These are phyloP conservation scores for Paelopatides confundens DNA, from an alignment of 53 echinoderm and acorn worm species.

Conservation along the genomic window DNA sequence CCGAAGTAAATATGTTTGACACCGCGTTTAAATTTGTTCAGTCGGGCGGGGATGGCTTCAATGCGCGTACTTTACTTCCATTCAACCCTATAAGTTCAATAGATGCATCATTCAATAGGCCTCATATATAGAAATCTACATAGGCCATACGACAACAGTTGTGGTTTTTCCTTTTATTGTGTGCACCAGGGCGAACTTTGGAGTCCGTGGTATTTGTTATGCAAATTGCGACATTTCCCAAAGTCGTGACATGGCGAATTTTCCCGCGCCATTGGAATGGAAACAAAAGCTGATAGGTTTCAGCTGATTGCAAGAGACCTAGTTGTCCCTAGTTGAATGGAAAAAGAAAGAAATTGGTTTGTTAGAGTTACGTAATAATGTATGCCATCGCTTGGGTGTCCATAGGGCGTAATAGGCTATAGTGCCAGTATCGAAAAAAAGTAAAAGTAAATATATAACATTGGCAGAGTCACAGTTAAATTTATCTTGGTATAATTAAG, in stretches of 20 bases:
- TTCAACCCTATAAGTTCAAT: constrained; percentile 4
- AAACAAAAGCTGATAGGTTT: constrained; percentile 18
- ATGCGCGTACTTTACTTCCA: constrained; percentile 31
- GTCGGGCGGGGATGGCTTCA: constrained; percentile 56
- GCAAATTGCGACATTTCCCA: constrained; percentile 45
- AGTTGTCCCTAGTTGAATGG: constrained; percentile 13
- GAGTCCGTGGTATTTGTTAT: constrained; percentile 47
- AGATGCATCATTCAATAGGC: constrained; percentile 36
- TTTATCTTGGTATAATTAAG: too few species aligned
- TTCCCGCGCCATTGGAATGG: constrained; percentile 47
- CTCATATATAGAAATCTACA: constrained; percentile 19
- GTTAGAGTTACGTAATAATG: constrained; percentile 18
- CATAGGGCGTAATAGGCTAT: constrained; percentile 3
- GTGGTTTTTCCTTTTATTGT: constrained; percentile 41
- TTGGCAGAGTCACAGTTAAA: too few species aligned
- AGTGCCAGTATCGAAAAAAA: too few species aligned
- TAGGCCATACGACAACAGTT: constrained; percentile 34
- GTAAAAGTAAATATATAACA: too few species aligned
- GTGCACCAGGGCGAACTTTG: constrained; percentile 51
- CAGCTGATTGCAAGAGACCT: constrained; percentile 33
- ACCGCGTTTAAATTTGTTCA: constrained; percentile 63
- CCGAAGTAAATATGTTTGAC: constrained; percentile 2
- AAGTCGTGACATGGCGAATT: constrained; percentile 43
- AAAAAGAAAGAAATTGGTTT: constrained; percentile 12
- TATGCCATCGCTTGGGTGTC: constrained; percentile 23